These are phyloP conservation scores for Ellobius talpinus DNA, from an alignment of 2,113 vertebrate species.

Conservation along the genomic window DNA sequence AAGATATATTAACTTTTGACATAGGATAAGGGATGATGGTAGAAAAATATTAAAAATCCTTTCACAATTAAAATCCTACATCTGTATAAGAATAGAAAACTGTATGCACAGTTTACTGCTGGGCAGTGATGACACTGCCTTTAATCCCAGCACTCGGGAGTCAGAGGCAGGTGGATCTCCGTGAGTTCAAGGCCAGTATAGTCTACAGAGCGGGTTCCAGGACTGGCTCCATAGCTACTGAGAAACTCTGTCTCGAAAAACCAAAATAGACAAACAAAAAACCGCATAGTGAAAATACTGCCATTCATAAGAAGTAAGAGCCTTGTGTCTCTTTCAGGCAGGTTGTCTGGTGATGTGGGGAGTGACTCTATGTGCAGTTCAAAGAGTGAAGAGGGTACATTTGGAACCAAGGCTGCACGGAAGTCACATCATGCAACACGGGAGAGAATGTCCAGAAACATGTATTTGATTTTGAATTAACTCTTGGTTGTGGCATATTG, in stretches of 20 bases:
- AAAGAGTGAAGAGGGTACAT: not conserved
- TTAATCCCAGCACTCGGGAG: too few relatives aligned
- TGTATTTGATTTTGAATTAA: not conserved
- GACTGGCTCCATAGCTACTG: too few relatives aligned
- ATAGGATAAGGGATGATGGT: not conserved
- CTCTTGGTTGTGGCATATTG: not conserved
- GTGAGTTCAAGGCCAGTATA: too few relatives aligned
- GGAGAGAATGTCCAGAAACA: not conserved
- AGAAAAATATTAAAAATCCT: not conserved
- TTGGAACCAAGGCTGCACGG: not conserved
- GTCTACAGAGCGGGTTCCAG: too few relatives aligned
- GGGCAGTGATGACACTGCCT: too few relatives aligned
- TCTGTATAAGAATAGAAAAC: not conserved
- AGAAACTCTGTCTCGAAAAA: too few relatives aligned
- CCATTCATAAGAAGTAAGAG: not conserved
- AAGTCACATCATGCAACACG: not conserved
- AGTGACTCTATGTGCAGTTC: not conserved
- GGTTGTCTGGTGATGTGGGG: not conserved
- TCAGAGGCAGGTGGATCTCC: too few relatives aligned
- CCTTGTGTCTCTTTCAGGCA: not conserved
- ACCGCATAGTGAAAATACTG: not conserved
- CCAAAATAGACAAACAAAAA: too few relatives aligned
- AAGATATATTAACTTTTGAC: not conserved
- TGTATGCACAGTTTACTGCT: not conserved
- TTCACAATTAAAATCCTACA: not conserved